Conservation (phyloP, 2,797 vertebrate genomes). For the Eulemur mongoz region DNA sequence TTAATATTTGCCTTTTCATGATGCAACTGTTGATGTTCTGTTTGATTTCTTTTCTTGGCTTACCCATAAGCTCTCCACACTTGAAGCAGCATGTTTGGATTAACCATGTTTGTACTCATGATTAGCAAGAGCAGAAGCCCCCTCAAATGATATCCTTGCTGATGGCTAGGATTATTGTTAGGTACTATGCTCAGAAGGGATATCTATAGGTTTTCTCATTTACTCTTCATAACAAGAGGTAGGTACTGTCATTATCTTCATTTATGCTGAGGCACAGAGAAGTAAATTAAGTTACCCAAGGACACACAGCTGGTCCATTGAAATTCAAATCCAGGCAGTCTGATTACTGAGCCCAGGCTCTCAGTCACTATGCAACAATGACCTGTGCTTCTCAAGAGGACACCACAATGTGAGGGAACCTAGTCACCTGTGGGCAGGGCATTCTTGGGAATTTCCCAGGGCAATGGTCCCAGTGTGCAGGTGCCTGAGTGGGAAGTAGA, state of each 20-base stretch:
- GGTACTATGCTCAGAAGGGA: not conserved
- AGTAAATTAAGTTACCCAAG: not conserved
- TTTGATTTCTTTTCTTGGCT: not conserved
- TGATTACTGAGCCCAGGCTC: not conserved
- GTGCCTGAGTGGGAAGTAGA: not conserved
- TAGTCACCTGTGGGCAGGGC: not conserved
- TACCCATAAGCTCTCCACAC: not conserved
- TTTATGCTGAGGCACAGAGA: not conserved
- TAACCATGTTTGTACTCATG: not conserved
- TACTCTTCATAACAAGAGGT: not conserved
- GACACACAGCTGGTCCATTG: not conserved
- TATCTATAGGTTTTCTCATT: not conserved
- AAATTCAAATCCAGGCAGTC: not conserved
- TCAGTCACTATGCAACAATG: not conserved
- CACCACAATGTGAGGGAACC: not conserved
- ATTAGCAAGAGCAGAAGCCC: not conserved
- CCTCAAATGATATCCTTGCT: not conserved
- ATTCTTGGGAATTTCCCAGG: not conserved
- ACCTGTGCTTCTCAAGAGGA: not conserved
- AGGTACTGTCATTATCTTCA: not conserved
- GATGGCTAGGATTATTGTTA: not conserved
- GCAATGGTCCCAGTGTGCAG: not conserved
- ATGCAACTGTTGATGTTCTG: not conserved
- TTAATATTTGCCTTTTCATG: not conserved
- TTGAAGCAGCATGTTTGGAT: not conserved